Base-by-base conservation (phyloP, 2,888 invertebrate species). In the Ormyrus rosae region DNA sequence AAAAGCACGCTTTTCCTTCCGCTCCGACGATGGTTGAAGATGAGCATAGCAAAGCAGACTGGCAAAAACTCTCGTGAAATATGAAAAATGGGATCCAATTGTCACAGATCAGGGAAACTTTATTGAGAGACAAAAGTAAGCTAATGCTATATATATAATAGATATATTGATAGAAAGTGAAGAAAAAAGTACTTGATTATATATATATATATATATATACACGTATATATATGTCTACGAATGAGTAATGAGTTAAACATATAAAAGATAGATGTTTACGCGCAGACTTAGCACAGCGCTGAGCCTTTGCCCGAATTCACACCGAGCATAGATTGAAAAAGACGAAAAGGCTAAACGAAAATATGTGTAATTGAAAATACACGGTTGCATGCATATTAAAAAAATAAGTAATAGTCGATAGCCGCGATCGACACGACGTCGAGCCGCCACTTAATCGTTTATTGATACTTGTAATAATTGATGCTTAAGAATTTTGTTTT, bases 251-350 rank as follows among this genome's bases (percentile, higher is more conserved):
- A 63, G 63, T 51, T 58, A 58, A 71, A 65, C 77, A 73, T 80
- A 83, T 45, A 45, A 73, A 78, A 81, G 71, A 82, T 76, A 48
- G 78, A 77, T 67, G 67, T 79, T 77, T 78, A 80, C 83, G 84
- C 83, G 84, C 81, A 82, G 84, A 85, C 82, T 84, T 83, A 85
- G 85, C 85, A 87, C 88, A 84, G 83, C 87, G 86, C 86, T 85
- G 64, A 84, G 84, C 83, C 80, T 80, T 75, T 73, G 80, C 78
- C 79, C 81, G 77, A 72, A 78, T 81, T 72, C 80, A 82, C 80
- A 80, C 78, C 83, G 74, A 77, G 34, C 79, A 82, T 75, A 75
- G 67, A 80, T 50, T 83, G 63, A 77, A 82, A 74, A 56, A 51
- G 75, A 77, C 55, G 74, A 64, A 69, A 81, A 68, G 34, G 34